Base-by-base conservation (phyloP, 1,140 invertebrate genomes). In the Drosophila nebulosa region DNA sequence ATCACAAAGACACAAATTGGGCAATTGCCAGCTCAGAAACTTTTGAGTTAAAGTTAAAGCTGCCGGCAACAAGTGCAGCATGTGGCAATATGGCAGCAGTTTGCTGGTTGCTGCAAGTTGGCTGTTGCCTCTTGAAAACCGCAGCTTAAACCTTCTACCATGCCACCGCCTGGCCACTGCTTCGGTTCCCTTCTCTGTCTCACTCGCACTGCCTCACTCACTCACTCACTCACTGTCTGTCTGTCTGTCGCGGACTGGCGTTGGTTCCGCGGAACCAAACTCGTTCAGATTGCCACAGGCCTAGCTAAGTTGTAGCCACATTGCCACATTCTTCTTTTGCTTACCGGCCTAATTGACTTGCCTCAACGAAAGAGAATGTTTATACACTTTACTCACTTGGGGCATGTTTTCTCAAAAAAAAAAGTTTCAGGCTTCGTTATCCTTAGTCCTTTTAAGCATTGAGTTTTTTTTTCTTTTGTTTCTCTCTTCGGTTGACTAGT, bases 211-310 rank as follows among this genome's bases (percentile, higher is more conserved):
- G 18, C 5, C 39, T 16, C 14, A 5, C 5, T 39, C 39, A 42
- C 39, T 42, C 30, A 32, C 9, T 10, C 9, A 12, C 30, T 10
- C 10, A n/a, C 12, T 32, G 30, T 12, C 30, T 2, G 30, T 32
- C 30, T 3, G 69, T 24, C 59, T 56, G 74, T 52, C 65, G 69
- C 71, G n/a, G 68, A 39, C 42, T 27, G 50, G 1, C 12, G 46
- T 39, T 60, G 63, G 73, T 86, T 85, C 80, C 81, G 80, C 80
- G 80, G 80, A 85, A 85, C 80, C 79, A 59, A 84, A 84, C 79
- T 84, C 75, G 79, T 74, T 84, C 79, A 66, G 58, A 55, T 75
- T 75, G 73, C 72, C 64, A 50, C 69, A 73, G 67, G 68, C 59
- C 51, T 39, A 10, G 30, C 36, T 22, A 24, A 42, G 21, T 21